phyloP scores from a whole-genome alignment of 1,140 invertebrate genomes.

The Anastatus disparis region DNA sequence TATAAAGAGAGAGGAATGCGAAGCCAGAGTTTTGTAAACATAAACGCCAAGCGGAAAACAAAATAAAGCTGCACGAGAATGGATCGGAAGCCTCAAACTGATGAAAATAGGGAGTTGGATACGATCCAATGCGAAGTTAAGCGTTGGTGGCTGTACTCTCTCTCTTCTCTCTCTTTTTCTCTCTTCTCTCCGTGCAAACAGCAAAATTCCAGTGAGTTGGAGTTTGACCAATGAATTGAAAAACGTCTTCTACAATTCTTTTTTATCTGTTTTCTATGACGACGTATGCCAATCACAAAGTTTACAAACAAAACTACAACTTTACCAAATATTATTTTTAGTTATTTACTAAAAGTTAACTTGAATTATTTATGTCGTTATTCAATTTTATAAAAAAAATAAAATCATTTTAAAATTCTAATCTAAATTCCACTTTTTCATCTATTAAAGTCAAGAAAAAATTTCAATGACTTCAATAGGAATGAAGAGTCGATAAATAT shows the following conservation, averaged over 20 bases:
- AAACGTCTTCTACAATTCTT: conserved; percentile 17
- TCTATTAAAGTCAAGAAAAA: too few species aligned
- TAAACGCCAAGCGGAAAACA: conserved; percentile 23
- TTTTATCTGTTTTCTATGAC: neutral
- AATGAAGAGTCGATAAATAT: neutral
- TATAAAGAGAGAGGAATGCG: neutral
- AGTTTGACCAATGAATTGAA: conserved; percentile 33
- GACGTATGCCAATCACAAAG: conserved; percentile 8
- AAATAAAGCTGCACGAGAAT: conserved; percentile 12
- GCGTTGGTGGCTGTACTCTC: too few species aligned
- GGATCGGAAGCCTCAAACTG: conserved; percentile 33
- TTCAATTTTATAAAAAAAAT: too few species aligned
- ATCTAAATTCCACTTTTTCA: too few species aligned
- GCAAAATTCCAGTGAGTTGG: conserved; percentile 4
- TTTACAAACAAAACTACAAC: too few species aligned
- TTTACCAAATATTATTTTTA: too few species aligned
- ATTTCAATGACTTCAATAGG: too few species aligned
- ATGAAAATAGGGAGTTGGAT: conserved; percentile 41
- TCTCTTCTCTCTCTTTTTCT: too few species aligned
- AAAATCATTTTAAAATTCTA: too few species aligned
- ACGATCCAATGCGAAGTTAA: conserved; percentile 33
- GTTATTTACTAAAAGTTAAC: too few species aligned
- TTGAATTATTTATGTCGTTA: too few species aligned
- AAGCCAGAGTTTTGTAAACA: conserved; percentile 19
- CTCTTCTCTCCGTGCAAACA: conserved; percentile 36